These are phyloP conservation scores for Poeciliopsis gracilis DNA, from an alignment of 2,797 vertebrate species.

Conservation along the genomic window DNA sequence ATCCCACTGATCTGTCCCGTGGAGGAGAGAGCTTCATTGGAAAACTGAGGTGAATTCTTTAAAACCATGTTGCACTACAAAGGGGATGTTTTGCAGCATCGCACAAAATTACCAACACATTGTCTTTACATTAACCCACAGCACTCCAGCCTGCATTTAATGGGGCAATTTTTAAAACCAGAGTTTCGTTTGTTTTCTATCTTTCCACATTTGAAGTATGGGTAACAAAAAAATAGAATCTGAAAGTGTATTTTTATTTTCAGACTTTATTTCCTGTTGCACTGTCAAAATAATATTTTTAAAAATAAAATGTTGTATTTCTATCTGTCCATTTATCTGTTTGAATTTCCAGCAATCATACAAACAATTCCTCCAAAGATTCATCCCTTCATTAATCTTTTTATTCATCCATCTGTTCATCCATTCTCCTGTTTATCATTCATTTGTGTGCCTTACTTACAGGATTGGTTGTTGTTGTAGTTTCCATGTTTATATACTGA, in stretches of 20 bases:
- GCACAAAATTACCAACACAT: not conserved
- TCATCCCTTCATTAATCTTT: not conserved
- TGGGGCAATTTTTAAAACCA: not conserved
- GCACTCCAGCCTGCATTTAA: not conserved
- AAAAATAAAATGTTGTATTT: not conserved
- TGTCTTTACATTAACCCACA: not conserved
- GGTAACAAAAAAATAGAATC: not conserved
- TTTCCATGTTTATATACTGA: not conserved
- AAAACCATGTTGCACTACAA: not conserved
- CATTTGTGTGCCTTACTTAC: not conserved
- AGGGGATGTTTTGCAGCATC: not conserved
- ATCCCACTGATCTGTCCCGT: slow-evolving; percentile 96
- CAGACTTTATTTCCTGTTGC: not conserved
- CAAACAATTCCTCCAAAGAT: not conserved
- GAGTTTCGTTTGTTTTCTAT: not conserved
- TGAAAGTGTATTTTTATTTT: not conserved
- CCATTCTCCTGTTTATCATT: not conserved
- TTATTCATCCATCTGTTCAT: not conserved
- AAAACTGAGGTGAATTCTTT: slow-evolving; percentile 88
- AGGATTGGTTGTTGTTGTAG: not conserved
- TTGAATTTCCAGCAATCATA: not conserved
- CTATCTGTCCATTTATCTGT: not conserved
- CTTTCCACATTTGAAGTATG: not conserved
- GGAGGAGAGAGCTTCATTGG: slow-evolving; percentile 98
- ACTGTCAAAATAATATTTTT: not conserved